These are phyloP conservation scores for Halisarca cf. caerulea DNA, from an alignment of 37 sponge, comb jelly and placozoan species.

Conservation along the genomic window DNA sequence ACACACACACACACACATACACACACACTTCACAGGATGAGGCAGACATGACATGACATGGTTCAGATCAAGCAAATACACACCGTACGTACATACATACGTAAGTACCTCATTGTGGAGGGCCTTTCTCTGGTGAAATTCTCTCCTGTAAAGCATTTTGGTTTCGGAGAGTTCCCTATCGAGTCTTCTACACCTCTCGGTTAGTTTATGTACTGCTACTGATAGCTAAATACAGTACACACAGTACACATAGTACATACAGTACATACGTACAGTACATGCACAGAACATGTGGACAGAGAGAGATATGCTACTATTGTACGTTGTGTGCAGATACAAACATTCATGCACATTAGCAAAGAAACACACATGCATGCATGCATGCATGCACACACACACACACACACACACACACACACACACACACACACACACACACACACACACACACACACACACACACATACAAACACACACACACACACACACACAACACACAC, in stretches of 20 bases:
- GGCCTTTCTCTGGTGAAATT: conserved; percentile 66
- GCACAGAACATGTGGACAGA: too few relatives aligned
- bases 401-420: too few relatives aligned
- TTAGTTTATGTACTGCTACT: conserved; percentile 26
- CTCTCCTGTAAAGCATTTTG: conserved; percentile 69
- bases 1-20: too few relatives aligned
- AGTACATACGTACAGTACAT: too few relatives aligned
- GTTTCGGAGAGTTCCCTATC: conserved; percentile 51
- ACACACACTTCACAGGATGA: not conserved
- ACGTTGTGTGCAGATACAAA: too few relatives aligned
- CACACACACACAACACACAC: conserved; percentile 16
- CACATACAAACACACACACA: conserved; percentile 2
- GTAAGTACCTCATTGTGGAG: conserved; percentile 74
- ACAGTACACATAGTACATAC: too few relatives aligned
- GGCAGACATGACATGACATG: not conserved
- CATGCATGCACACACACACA: too few relatives aligned
- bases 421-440: not conserved
- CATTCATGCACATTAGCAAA: too few relatives aligned
- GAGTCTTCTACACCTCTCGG: conserved; percentile 20
- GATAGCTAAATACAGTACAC: conserved; percentile 27
- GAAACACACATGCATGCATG: too few relatives aligned
- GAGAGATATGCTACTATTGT: too few relatives aligned
- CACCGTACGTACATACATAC: not conserved
- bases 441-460: not conserved
- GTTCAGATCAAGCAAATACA: not conserved